phyloP scores from a whole-genome alignment of 2,113 vertebrate species.

The Nothobranchius furzeri region DNA sequence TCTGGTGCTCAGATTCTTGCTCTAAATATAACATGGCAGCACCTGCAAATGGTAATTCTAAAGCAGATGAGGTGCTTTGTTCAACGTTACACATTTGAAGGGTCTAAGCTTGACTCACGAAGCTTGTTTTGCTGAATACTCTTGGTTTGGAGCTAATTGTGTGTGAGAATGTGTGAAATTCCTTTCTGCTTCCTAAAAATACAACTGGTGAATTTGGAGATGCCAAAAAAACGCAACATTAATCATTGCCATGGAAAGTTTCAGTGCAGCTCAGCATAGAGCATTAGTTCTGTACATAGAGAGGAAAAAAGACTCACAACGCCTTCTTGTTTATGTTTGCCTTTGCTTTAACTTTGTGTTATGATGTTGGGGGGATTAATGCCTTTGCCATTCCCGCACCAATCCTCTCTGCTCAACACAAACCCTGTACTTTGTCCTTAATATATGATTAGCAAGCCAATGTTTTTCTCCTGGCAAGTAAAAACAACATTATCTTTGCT shows the following conservation, averaged over 20 bases:
- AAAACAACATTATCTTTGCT: constrained; percentile 48
- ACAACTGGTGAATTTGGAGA: constrained; percentile 20
- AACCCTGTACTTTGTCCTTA: constrained; percentile 61
- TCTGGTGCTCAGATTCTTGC: too few species aligned
- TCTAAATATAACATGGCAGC: too few species aligned
- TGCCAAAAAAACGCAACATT: neutral
- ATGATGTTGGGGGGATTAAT: constrained; percentile 60
- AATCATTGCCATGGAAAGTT: too few species aligned
- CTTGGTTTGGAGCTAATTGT: neutral
- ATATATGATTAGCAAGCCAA: constrained; percentile 71
- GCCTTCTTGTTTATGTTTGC: constrained; percentile 69
- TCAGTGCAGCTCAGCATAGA: neutral
- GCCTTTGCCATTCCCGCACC: constrained; percentile 61
- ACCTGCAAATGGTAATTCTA: too few species aligned
- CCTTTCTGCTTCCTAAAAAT: constrained; percentile 21
- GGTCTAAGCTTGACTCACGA: too few species aligned
- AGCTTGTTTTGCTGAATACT: too few species aligned
- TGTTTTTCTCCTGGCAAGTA: constrained; percentile 54
- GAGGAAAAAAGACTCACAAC: constrained; percentile 41
- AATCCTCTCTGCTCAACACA: constrained; percentile 50
- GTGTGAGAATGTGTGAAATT: constrained; percentile 39
- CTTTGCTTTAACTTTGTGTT: constrained; percentile 67
- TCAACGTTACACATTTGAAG: too few species aligned
- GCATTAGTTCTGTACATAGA: constrained; percentile 23
- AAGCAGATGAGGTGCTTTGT: too few species aligned